phyloP scores from a whole-genome alignment of 2,888 invertebrate genomes.

The Quadriops clusia region DNA sequence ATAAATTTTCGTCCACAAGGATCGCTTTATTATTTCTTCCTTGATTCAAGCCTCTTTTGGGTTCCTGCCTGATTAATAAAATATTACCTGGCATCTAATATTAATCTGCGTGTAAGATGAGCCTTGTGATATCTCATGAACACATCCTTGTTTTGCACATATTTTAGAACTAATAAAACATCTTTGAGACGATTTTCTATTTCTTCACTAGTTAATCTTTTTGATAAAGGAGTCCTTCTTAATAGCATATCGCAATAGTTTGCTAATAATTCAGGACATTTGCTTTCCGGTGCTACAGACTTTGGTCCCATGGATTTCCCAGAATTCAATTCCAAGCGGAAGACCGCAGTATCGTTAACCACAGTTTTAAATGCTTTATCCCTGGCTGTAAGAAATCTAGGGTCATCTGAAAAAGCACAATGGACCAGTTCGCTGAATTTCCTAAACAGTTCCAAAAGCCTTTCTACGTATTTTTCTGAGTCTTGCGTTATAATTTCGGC shows the following conservation, averaged over 20 bases:
- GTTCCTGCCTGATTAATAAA: too few relatives aligned
- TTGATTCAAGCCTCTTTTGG: too few relatives aligned
- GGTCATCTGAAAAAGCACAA: slow-evolving; percentile 94
- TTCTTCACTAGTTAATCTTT: slow-evolving; percentile 91
- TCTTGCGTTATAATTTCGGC: slow-evolving; percentile 94
- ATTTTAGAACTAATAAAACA: slow-evolving; percentile 92
- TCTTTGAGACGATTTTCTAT: slow-evolving; percentile 88
- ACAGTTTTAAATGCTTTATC: slow-evolving; percentile 97
- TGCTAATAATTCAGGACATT: slow-evolving; percentile 95
- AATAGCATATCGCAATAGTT: slow-evolving; percentile 99
- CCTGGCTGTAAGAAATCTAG: slow-evolving; percentile 90
- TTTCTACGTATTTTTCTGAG: slow-evolving; percentile 93
- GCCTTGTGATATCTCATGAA: slow-evolving; percentile 99
- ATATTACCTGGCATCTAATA: slow-evolving; percentile 78
- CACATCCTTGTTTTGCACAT: slow-evolving; percentile 98
- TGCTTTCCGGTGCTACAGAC: slow-evolving; percentile 80
- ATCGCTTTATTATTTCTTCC: too few relatives aligned
- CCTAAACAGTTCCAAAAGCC: slow-evolving; percentile 83
- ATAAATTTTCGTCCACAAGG: too few relatives aligned
- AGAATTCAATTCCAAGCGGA: slow-evolving; percentile 52
- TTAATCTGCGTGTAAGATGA: slow-evolving; percentile 88
- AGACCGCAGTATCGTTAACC: slow-evolving; percentile 94
- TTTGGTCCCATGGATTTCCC: slow-evolving; percentile 40
- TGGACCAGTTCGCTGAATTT: slow-evolving; percentile 84
- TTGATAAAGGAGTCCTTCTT: slow-evolving; percentile 90